phyloP scores from a whole-genome alignment of 2,797 vertebrate genomes.

The Manis pentadactyla region DNA sequence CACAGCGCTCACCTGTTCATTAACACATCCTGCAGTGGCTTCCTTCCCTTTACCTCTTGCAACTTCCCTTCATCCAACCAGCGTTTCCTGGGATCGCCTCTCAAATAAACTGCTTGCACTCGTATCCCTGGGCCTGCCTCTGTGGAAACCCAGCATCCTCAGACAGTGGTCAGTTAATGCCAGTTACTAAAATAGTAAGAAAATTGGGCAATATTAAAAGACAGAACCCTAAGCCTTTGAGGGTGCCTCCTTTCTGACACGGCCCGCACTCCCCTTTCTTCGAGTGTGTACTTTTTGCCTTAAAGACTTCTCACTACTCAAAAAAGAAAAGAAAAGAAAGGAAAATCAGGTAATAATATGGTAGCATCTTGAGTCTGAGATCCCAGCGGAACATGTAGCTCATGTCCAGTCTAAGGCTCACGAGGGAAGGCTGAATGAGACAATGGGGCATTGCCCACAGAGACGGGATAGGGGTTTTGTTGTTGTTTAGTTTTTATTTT shows the following conservation, averaged over 20 bases:
- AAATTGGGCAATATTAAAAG: too few species aligned
- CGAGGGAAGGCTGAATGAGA: not conserved
- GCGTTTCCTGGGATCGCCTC: not conserved
- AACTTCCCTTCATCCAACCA: not conserved
- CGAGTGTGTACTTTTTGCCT: too few species aligned
- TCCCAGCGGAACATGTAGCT: not conserved
- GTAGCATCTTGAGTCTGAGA: not conserved
- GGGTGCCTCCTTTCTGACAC: too few species aligned
- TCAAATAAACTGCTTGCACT: not conserved
- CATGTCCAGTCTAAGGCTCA: not conserved
- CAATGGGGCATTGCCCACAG: not conserved
- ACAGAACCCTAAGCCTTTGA: too few species aligned
- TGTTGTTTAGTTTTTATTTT: not conserved
- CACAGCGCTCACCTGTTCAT: not conserved
- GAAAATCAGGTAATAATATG: too few species aligned
- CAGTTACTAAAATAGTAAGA: not conserved
- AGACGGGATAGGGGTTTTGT: not conserved
- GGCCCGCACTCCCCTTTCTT: too few species aligned
- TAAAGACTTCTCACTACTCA: too few species aligned
- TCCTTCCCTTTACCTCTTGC: not conserved
- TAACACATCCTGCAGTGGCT: rapidly evolving
- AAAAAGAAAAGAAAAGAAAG: not conserved
- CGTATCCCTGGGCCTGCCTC: not conserved
- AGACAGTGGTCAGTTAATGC: not conserved
- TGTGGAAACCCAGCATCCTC: not conserved